Evolutionary conservation across 2,113 vertebrate genomes (phyloP), one percentile per base, ranked within the genome.

Genomic region (Calyptomena viridis): DNA sequence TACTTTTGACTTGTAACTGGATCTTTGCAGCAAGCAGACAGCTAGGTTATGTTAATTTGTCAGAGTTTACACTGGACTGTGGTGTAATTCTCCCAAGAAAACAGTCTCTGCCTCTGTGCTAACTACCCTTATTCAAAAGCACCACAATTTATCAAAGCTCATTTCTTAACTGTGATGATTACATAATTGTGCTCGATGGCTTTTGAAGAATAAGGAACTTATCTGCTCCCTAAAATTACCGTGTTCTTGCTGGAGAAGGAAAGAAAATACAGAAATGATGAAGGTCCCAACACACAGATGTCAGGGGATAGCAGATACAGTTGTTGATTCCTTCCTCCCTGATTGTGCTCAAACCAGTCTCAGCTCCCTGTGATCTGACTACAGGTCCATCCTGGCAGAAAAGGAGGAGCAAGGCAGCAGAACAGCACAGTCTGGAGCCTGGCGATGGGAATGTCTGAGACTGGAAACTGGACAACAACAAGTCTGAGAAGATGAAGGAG

Each of bases 381-480:
- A 0, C 0, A 84, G 46, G 25, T 33, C 35, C 31, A 49, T 8
- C 13, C 50, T 75, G 0, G 0, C 46, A 62, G 68, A 13, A 63
- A 47, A 17, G 24, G 47, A 75, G 56, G 39, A 72, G 15, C 14
- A 62, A 64, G 53, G 50, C 71, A 71, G 50, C 37, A 35, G 27
- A 76, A 28, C 27, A 58, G 37, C 40, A 40, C 39, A 30, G 31
- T 20, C 40, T 55, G 37, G 33, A 58, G 52, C 30, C 37, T 24
- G 19, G 47, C 27, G 63, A 66, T 21, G 35, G 15, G 37, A 50
- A 9, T 39, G 37, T 46, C 12, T 11, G 27, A 60, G 72, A 23
- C 15, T 75, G 46, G 50, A 39, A 76, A 14, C 28, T 8, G 25
- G 24, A 33, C 24, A 75, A 10, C 9, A 50, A 14, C 27, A 31